A percentile compares a stretch with the other conserved stretches of the same genome.
Evolutionary conservation across 2,113 vertebrate genomes (phyloP).

Genomic region (Rattus rattus): DNA sequence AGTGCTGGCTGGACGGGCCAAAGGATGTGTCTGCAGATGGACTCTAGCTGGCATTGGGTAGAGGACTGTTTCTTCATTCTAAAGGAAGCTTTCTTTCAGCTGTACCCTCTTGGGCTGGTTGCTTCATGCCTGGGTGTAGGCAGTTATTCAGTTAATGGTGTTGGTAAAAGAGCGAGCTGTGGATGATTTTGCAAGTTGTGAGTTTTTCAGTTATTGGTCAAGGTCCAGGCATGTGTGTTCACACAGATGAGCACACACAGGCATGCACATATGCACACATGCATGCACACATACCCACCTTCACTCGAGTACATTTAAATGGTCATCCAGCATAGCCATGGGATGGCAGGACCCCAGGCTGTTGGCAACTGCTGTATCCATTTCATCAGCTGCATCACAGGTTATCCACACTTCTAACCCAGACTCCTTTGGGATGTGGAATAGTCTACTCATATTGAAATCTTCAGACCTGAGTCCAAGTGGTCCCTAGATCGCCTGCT

Average conservation of each 20-base stretch:
- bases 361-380: too few relatives aligned
- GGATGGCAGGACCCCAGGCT: background rate
- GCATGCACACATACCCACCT: background rate
- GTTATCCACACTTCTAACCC: background rate
- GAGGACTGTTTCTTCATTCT: background rate
- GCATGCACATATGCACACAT: background rate
- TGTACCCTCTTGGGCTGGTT: slow-evolving; percentile 70
- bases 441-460: background rate
- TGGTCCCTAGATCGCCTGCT: background rate
- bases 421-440: too few relatives aligned
- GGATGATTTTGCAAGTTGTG: slow-evolving; percentile 86
- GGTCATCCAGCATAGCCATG: slow-evolving; percentile 67
- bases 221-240: slow-evolving; percentile 69
- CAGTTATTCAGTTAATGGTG: slow-evolving; percentile 85
- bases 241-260: background rate
- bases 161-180: slow-evolving; percentile 81
- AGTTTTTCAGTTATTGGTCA: slow-evolving; percentile 89
- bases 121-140: slow-evolving; percentile 82
- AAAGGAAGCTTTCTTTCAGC: slow-evolving; percentile 68
- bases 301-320: background rate
- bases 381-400: fast-evolving
- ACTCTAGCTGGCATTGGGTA: background rate
- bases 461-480: background rate
- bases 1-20: fast-evolving
- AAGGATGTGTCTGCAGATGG: too few relatives aligned